A percentile compares a stretch with the other conserved stretches of the same genome.
These are phyloP conservation scores for Myioborus miniatus DNA, from an alignment of 2,797 vertebrate species.

Conservation along the genomic window DNA sequence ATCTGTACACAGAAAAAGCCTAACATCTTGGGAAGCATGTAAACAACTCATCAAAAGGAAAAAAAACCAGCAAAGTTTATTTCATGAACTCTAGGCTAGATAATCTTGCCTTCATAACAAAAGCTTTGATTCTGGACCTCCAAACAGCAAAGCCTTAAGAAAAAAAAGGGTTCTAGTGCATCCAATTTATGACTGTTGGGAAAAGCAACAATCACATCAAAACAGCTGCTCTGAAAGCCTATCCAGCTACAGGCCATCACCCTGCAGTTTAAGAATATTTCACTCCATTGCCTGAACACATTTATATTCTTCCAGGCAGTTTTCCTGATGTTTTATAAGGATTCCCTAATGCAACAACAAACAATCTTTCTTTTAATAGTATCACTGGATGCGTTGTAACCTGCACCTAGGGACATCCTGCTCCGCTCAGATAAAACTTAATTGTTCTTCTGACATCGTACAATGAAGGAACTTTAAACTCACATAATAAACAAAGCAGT, in stretches of 20 bases:
- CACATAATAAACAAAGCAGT: neutral
- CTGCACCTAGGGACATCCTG: constrained; percentile 49
- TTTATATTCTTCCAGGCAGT: constrained; percentile 59
- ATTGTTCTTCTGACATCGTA: constrained; percentile 57
- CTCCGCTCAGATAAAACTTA: constrained; percentile 70
- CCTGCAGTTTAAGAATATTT: constrained; percentile 50
- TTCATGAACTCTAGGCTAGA: neutral
- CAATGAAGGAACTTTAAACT: constrained; percentile 38
- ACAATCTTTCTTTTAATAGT: constrained; percentile 56
- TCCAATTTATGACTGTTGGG: neutral
- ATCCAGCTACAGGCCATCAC: constrained; percentile 31
- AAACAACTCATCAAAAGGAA: neutral
- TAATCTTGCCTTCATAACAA: neutral
- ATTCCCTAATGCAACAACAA: constrained; percentile 64
- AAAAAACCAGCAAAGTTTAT: neutral
- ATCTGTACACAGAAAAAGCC: neutral
- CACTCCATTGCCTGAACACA: constrained; percentile 30
- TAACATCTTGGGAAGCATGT: neutral
- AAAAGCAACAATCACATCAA: constrained; percentile 19
- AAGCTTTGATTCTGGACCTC: neutral
- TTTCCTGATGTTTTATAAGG: constrained; percentile 63
- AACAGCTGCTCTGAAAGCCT: constrained; percentile 32
- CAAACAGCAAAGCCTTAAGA: neutral
- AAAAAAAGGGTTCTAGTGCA: neutral
- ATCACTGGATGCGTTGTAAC: constrained; percentile 46